Percentiles rank a stretch among this genome's conserved stretches.
These are phyloP conservation scores for Nymphalis urticae DNA, from an alignment of 2,888 invertebrate species.

Conservation along the genomic window DNA sequence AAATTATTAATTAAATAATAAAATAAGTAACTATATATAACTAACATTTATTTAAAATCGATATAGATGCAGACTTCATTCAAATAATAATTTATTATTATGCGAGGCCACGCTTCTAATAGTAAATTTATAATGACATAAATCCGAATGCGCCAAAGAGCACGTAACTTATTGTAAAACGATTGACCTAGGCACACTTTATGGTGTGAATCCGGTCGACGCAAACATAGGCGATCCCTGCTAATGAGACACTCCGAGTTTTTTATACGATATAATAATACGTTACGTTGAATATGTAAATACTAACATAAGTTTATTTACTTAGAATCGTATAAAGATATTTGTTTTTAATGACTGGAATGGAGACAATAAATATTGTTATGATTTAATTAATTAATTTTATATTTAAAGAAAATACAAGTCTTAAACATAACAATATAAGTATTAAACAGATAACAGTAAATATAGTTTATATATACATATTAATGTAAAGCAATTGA, in stretches of 20 bases:
- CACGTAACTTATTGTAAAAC: conserved; percentile 24
- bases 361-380: no score
- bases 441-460: no score
- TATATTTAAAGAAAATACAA: no score
- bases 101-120: neutral
- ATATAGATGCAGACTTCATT: neutral
- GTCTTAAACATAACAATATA: no score
- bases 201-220: conserved; percentile 25
- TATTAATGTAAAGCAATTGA: no score
- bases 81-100: conserved; percentile 5
- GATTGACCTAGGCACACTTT: conserved; percentile 28
- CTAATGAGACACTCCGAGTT: conserved; percentile 25
- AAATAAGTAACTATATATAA: neutral
- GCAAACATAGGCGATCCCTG: conserved; percentile 26
- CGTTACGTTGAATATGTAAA: no score
- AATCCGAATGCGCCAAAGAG: conserved; percentile 12
- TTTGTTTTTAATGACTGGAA: no score
- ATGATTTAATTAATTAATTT: no score
- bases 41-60: neutral
- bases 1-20: neutral
- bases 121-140: conserved; percentile 5
- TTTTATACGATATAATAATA: conserved; percentile 11
- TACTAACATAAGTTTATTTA: no score
- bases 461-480: no score
- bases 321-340: no score